phyloP scores from a whole-genome alignment of 2,113 vertebrate genomes.

The Vulpes vulpes region DNA sequence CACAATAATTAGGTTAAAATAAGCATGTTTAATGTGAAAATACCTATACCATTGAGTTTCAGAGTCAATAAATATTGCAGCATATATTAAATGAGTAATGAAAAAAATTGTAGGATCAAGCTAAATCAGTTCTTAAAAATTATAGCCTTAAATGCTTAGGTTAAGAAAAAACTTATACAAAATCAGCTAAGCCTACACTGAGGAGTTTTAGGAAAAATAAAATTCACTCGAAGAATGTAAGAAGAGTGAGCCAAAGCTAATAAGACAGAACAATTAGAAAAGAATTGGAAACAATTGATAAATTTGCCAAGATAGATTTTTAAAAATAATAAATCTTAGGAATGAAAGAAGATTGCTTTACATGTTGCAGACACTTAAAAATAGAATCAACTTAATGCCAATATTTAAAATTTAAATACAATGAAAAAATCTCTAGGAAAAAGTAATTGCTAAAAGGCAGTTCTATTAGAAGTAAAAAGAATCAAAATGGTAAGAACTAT shows the following conservation, averaged over 20 bases:
- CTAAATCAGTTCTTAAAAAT: not conserved
- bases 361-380: not conserved
- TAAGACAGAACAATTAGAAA: not conserved
- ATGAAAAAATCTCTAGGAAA: not conserved
- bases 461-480: constrained; percentile 9
- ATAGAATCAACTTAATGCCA: not conserved
- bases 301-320: not conserved
- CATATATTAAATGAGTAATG: not conserved
- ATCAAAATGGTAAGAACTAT: not conserved
- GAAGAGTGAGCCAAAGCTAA: not conserved
- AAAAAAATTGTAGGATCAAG: not conserved
- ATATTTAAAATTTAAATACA: not conserved
- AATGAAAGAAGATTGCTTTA: not conserved
- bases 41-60: not conserved
- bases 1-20: not conserved
- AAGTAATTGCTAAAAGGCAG: not conserved
- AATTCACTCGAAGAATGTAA: not conserved
- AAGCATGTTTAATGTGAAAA: not conserved
- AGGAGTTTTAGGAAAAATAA: not conserved
- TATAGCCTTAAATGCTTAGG: not conserved
- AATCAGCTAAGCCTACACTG: not conserved
- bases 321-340: not conserved
- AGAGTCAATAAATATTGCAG: not conserved
- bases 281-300: not conserved
- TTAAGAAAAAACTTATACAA: not conserved